A percentile compares a stretch with the other conserved stretches of the same genome.
phyloP scores from a whole-genome alignment of 1,140 invertebrate species.

The Penaeus japonicus region DNA sequence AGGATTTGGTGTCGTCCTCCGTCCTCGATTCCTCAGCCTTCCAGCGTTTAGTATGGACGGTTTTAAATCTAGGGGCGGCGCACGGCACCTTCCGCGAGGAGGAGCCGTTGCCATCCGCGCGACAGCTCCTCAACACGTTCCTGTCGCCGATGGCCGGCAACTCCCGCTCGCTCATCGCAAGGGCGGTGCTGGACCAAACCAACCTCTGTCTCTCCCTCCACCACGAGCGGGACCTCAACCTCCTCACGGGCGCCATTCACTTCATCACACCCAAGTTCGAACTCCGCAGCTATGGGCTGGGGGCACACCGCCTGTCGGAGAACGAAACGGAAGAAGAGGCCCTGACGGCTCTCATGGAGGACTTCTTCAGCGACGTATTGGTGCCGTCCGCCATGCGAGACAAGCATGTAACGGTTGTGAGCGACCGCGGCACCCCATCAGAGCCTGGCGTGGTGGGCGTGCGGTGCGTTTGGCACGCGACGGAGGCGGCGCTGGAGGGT shows the following conservation, averaged over 20 bases:
- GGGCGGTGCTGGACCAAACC: slow-evolving; percentile 49
- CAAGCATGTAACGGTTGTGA: slow-evolving; percentile 55
- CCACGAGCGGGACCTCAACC: slow-evolving; percentile 39
- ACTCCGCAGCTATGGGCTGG: slow-evolving; percentile 50
- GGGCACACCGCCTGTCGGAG: slow-evolving; percentile 37
- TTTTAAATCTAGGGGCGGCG: slow-evolving; percentile 57
- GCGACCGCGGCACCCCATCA: slow-evolving; percentile 47
- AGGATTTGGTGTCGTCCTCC: slow-evolving; percentile 48
- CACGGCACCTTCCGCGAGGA: slow-evolving; percentile 55
- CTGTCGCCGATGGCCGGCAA: slow-evolving; percentile 51
- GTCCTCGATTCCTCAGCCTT: slow-evolving; percentile 52
- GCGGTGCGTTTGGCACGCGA: slow-evolving; percentile 55
- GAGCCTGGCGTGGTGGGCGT: slow-evolving; percentile 52
- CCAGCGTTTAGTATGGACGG: slow-evolving; percentile 56
- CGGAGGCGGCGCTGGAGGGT: slow-evolving; percentile 45
- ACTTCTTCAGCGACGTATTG: slow-evolving; percentile 55
- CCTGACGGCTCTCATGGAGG: slow-evolving; percentile 29
- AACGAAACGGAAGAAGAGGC: slow-evolving; percentile 51
- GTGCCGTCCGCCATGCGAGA: slow-evolving; percentile 52
- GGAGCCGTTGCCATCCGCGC: slow-evolving; percentile 48
- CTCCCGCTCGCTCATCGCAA: slow-evolving; percentile 48
- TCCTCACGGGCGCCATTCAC: slow-evolving; percentile 55
- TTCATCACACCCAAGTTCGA: slow-evolving; percentile 57
- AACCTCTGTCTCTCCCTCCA: slow-evolving; percentile 57
- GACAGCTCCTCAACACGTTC: slow-evolving; percentile 50